Conservation (phyloP, 2,113 vertebrate genomes). For the Amia ocellicauda region DNA sequence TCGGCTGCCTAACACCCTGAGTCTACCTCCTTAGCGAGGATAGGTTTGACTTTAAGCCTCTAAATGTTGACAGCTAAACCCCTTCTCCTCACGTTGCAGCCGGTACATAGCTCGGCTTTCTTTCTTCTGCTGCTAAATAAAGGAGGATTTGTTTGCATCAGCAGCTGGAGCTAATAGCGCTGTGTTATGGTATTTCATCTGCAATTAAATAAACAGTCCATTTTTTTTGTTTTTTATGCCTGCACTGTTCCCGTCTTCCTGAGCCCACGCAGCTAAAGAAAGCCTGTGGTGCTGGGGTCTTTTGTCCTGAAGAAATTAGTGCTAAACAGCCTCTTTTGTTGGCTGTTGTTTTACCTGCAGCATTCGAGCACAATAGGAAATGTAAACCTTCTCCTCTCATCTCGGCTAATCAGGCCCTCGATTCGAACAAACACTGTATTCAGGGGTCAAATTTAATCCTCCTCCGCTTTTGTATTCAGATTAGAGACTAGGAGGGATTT, state of each 20-base stretch:
- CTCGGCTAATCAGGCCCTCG: slow-evolving; percentile 64
- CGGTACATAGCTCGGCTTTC: slow-evolving; percentile 48
- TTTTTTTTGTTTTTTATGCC: slow-evolving; percentile 12
- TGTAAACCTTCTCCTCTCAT: slow-evolving; percentile 60
- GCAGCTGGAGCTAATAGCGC: slow-evolving; percentile 47
- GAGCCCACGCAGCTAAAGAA: slow-evolving; percentile 4
- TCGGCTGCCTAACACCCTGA: slow-evolving; percentile 73
- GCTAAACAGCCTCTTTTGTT: slow-evolving; percentile 55
- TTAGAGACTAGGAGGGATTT: slow-evolving; percentile 91
- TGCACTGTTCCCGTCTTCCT: slow-evolving; percentile 24
- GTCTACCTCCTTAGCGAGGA: slow-evolving; percentile 72
- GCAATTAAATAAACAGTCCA: slow-evolving; percentile 62
- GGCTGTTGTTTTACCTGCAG: slow-evolving; percentile 61
- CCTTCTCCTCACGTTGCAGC: slow-evolving; percentile 50
- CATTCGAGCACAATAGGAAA: slow-evolving; percentile 64
- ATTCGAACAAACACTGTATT: slow-evolving; percentile 78
- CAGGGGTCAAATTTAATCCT: slow-evolving; percentile 86
- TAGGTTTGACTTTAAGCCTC: slow-evolving; percentile 78
- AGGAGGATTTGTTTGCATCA: slow-evolving; percentile 56
- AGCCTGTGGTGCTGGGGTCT: slow-evolving; percentile 28
- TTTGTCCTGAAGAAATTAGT: slow-evolving; percentile 57
- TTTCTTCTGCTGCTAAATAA: slow-evolving; percentile 58
- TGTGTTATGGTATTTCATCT: slow-evolving; percentile 46
- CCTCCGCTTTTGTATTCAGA: slow-evolving; percentile 89
- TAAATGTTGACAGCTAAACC: slow-evolving; percentile 76